Evolutionary conservation across 2,797 vertebrate species (phyloP).

Genomic region (Semotilus atromaculatus): DNA sequence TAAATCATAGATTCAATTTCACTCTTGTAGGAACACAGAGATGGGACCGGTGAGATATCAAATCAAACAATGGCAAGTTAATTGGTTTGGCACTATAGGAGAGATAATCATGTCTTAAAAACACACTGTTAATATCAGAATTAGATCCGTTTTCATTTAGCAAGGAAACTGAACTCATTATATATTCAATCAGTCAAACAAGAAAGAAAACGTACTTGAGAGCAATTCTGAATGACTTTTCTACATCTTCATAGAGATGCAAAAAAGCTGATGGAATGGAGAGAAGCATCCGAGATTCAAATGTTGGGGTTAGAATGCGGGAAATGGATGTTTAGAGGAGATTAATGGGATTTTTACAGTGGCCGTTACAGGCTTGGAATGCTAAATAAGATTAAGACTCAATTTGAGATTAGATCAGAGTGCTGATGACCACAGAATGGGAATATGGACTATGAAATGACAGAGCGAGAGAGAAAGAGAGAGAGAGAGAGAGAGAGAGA

Average conservation of each 20-base stretch:
- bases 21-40: conserved; percentile 20
- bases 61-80: conserved; percentile 44
- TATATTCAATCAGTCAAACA: conserved; percentile 22
- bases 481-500: background rate
- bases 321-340: conserved; percentile 35
- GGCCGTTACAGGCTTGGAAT: conserved; percentile 28
- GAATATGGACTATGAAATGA: conserved; percentile 2
- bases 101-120: conserved; percentile 32
- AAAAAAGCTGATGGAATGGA: background rate
- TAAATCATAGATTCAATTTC: conserved; percentile 53
- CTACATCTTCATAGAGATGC: background rate
- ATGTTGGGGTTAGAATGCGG: conserved; percentile 9
- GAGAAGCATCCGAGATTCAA: background rate
- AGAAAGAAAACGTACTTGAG: background rate
- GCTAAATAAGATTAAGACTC: conserved; percentile 48
- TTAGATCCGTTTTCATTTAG: conserved; percentile 31
- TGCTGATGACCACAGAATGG: conserved; percentile 32
- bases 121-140: conserved; percentile 13
- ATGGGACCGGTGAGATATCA: conserved; percentile 18
- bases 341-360: conserved; percentile 42
- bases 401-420: conserved; percentile 39
- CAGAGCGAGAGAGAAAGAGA: background rate
- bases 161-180: conserved; percentile 14
- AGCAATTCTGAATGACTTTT: background rate
- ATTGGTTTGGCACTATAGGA: conserved; percentile 48